Conservation (phyloP, 1,140 invertebrate species). For the Stenopsyche tienmushanensis region DNA sequence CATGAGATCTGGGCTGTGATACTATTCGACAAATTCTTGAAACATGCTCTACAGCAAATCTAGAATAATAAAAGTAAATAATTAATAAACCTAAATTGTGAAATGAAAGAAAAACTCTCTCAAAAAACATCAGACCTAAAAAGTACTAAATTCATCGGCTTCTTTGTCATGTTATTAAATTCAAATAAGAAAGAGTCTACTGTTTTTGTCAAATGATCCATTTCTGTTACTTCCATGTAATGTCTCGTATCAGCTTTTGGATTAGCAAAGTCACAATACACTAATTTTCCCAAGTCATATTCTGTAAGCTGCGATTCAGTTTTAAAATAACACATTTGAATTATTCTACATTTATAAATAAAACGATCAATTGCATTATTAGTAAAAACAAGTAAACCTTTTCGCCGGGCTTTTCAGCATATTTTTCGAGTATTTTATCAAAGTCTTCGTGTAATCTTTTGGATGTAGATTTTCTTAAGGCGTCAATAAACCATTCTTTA, state of each 20-base stretch:
- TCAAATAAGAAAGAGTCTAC: slow-evolving; percentile 89
- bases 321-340: slow-evolving; percentile 46
- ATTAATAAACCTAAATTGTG: neutral
- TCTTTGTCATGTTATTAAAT: slow-evolving; percentile 95
- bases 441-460: slow-evolving; percentile 59
- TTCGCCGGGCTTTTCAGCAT: slow-evolving; percentile 44
- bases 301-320: too few relatives aligned
- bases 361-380: slow-evolving; percentile 1
- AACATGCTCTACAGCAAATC: slow-evolving; percentile 93
- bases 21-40: slow-evolving; percentile 89
- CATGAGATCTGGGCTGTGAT: slow-evolving; percentile 86
- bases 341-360: slow-evolving; percentile 1
- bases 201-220: slow-evolving; percentile 79
- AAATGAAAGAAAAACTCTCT: slow-evolving; percentile 8
- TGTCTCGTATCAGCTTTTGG: slow-evolving; percentile 86
- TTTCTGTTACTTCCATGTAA: slow-evolving; percentile 85
- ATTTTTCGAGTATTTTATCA: slow-evolving; percentile 49
- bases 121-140: slow-evolving; percentile 82
- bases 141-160: slow-evolving; percentile 94
- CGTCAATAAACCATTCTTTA: slow-evolving; percentile 76
- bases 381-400: neutral
- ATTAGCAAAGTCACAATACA: slow-evolving; percentile 95
- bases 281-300: slow-evolving; percentile 78
- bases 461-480: slow-evolving; percentile 49
- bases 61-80: slow-evolving; percentile 46